phyloP scores from a whole-genome alignment of 2,797 vertebrate species.

The Gallinago nigripennis region DNA sequence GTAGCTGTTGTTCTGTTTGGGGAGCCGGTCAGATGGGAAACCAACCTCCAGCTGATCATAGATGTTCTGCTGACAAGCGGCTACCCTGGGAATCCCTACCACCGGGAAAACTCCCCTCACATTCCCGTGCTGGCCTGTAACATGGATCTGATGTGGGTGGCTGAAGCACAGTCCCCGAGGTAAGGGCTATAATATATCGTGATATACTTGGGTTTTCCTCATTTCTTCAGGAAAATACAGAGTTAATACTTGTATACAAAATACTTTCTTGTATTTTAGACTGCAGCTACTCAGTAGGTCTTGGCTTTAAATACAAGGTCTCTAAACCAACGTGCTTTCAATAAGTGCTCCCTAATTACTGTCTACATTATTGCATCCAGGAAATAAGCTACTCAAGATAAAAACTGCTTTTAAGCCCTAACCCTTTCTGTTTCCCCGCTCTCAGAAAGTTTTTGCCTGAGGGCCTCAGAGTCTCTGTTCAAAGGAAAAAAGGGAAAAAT shows the following conservation, averaged over 20 bases:
- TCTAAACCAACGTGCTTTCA: not conserved
- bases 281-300: not conserved
- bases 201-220: not conserved
- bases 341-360: not conserved
- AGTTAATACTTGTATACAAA: not conserved
- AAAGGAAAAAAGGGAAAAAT: not conserved
- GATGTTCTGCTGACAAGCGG: slow-evolving; percentile 89
- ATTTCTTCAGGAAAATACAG: not conserved
- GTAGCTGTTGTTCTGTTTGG: slow-evolving; percentile 88
- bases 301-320: fast-evolving
- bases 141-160: slow-evolving; percentile 90
- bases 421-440: not conserved
- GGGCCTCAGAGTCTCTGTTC: not conserved
- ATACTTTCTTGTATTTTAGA: too few species aligned
- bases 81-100: slow-evolving; percentile 77
- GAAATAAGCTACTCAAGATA: not conserved
- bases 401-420: not conserved
- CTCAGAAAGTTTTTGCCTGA: not conserved
- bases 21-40: slow-evolving; percentile 91
- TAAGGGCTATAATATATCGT: not conserved
- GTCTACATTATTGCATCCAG: not conserved
- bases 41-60: slow-evolving; percentile 87
- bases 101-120: slow-evolving; percentile 70
- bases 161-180: slow-evolving; percentile 88
- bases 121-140: slow-evolving; percentile 89